Percentiles rank a stretch among this genome's conserved stretches.
Conservation (phyloP, 2,797 vertebrate species). For the Anisognathus igniventris region DNA sequence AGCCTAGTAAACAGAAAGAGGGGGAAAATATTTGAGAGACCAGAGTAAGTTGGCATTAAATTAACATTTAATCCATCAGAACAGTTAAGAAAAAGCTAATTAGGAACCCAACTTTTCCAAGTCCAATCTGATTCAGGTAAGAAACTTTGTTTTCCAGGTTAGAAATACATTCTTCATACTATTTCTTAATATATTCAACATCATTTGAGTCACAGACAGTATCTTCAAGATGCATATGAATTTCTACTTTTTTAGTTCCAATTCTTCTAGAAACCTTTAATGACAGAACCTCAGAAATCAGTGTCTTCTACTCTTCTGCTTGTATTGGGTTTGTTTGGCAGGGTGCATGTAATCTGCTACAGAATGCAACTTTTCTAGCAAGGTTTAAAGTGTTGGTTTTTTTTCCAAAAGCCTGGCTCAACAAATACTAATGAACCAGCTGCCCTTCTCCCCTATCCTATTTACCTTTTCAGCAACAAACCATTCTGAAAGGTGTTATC, state of each 20-base stretch:
- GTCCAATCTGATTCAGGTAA: not conserved
- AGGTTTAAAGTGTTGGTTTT: not conserved
- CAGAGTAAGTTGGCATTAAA: not conserved
- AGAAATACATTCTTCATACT: not conserved
- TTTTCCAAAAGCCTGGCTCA: not conserved
- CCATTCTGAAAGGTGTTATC: not conserved
- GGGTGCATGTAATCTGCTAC: not conserved
- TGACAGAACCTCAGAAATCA: not conserved
- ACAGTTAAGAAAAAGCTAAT: not conserved
- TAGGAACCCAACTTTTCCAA: not conserved
- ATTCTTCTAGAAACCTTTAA: not conserved
- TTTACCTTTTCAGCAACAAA: not conserved
- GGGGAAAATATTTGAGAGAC: slow-evolving; percentile 27
- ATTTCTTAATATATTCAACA: not conserved
- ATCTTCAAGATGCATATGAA: not conserved
- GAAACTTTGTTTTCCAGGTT: not conserved
- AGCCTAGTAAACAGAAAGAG: slow-evolving; percentile 72
- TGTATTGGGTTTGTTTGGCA: not conserved
- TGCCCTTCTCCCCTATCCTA: not conserved
- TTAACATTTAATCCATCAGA: not conserved
- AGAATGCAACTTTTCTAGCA: not conserved
- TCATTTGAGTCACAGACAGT: not conserved
- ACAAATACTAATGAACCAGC: not conserved
- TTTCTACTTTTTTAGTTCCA: not conserved
- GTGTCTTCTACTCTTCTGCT: not conserved